Base-by-base conservation (phyloP, 2,888 invertebrate species). In the Lasius fuliginosus region DNA sequence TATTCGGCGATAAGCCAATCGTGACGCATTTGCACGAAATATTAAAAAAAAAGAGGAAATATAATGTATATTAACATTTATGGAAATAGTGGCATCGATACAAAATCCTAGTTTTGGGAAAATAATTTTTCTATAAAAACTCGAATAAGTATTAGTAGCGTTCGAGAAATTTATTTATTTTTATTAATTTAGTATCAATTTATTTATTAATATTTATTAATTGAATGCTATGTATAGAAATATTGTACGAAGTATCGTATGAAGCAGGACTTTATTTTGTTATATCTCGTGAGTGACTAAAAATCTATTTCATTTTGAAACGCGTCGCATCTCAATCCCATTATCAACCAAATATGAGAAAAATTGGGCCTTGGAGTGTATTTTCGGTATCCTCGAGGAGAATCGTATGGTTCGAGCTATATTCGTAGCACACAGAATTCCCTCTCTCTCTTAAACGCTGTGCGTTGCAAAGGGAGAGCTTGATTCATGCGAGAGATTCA, bases 1-100 rank as follows among this genome's bases (percentile, higher is more conserved):
- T 69, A 56, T 49, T 56, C 71, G 71, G 71, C 71, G 27, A 77
- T 77, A 56, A 40, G 68, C 40, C 71, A 77, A 77, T 8, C 46
- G 76, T 53, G 15, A 40, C 5, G 36, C 0, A 5, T 77, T 53
- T 18, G n/a, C 56, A 40, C 36, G 53, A 27, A 77, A 77, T 77
- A 77, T 77, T n/a, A 40, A 36, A 53, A 53, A 40, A 36, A 53
- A 53, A 69, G n/a, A 69, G 68, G 36, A 3, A 53, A 68, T 53
- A 9, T 69, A 23, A 49, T 49, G n/a, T 30, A 30, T 76, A 76
- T 76, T 68, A 36, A 53, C 40, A 76, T 75, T 53, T n/a, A 36
- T 36, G 30, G 3, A 33, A 33, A 33, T 33, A 33, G 30, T 33
- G 30, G 3, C 30, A 33, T 0, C 1, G 30, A 33, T 3, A 33